phyloP scores from a whole-genome alignment of 2,888 invertebrate genomes.

The Chalcis sispes region DNA sequence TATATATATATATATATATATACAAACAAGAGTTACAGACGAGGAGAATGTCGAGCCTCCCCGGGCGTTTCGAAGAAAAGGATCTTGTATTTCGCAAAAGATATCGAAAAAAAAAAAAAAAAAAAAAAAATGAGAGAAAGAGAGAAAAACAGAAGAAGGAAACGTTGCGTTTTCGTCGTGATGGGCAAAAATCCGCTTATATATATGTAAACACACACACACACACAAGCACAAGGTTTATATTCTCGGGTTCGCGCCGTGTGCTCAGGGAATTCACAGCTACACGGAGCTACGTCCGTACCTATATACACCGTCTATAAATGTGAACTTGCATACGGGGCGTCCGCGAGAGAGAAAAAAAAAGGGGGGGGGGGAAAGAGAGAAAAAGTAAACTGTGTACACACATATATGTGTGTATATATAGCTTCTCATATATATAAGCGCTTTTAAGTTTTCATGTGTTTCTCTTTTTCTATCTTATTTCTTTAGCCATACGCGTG shows the following conservation, averaged over 20 bases:
- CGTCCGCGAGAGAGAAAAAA: neutral
- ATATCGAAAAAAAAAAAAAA: constrained; percentile 11
- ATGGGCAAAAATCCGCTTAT: neutral
- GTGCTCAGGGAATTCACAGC: no score
- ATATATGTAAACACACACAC: neutral
- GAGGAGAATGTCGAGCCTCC: constrained; percentile 44
- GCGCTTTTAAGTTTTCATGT: no score
- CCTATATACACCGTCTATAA: neutral
- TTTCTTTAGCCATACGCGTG: neutral
- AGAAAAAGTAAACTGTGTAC: neutral
- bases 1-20: neutral
- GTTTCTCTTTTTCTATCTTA: constrained; percentile 11
- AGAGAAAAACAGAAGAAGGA: no score
- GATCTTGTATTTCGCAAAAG: constrained; percentile 42
- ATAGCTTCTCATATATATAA: no score
- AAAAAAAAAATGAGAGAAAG: no score
- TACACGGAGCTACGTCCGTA: no score
- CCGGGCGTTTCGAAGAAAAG: constrained; percentile 35
- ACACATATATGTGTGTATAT: no score
- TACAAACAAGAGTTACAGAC: neutral
- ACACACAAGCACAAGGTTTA: constrained; percentile 1
- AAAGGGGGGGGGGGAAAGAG: no score
- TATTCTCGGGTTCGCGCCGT: constrained; percentile 20
- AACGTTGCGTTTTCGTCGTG: no score
- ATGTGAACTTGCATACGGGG: constrained; percentile 22